Conservation (phyloP, 2,888 invertebrate species). For the Drosophila percnosoma region DNA sequence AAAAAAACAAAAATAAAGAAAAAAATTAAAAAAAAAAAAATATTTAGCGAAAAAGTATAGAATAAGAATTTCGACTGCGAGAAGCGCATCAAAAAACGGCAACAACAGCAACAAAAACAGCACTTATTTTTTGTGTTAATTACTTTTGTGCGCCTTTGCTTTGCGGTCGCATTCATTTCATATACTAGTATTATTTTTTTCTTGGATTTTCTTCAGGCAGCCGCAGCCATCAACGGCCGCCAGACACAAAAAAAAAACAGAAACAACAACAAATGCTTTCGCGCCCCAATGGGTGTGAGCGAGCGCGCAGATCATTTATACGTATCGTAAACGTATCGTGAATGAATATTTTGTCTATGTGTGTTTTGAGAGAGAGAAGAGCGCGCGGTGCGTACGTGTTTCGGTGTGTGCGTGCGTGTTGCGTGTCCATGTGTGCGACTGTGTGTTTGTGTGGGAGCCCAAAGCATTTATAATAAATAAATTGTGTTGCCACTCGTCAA, state of each 20-base stretch:
- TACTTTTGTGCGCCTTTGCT: conserved; percentile 72
- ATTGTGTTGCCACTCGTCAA: conserved; percentile 54
- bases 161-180: conserved; percentile 70
- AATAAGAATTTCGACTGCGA: conserved; percentile 46
- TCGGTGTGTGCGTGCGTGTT: conserved; percentile 33
- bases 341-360: conserved; percentile 74
- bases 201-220: conserved; percentile 67
- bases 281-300: conserved; percentile 63
- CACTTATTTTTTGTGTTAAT: conserved; percentile 67
- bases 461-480: conserved; percentile 73
- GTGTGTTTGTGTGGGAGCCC: conserved; percentile 53
- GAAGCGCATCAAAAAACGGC: conserved; percentile 49
- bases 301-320: conserved; percentile 69
- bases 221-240: conserved; percentile 44
- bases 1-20: conserved; percentile 21
- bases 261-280: conserved; percentile 38
- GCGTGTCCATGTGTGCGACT: conserved; percentile 9
- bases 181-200: conserved; percentile 72
- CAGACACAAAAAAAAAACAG: conserved; percentile 47
- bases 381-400: conserved; percentile 56
- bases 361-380: conserved; percentile 46
- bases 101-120: conserved; percentile 32
- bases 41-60: conserved; percentile 42
- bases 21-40: conserved; percentile 19
- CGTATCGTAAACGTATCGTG: conserved; percentile 75